Evolutionary conservation across 2,888 invertebrate genomes (phyloP).

Genomic region (Ectemnius continuus): DNA sequence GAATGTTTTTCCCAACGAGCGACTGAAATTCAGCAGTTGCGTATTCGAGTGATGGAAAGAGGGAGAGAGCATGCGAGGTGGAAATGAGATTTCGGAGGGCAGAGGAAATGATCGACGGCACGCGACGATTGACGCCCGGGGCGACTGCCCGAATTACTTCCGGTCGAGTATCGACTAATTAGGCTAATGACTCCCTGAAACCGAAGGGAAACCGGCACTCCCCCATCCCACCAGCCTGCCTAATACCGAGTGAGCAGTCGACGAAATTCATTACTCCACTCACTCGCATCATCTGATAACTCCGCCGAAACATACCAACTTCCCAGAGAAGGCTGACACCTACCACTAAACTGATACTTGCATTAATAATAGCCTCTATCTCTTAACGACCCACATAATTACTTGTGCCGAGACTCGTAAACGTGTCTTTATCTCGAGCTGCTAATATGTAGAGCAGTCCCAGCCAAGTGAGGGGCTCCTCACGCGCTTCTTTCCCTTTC

Average conservation of each 20-base stretch:
- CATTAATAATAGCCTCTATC: constrained; percentile 53
- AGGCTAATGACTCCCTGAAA: constrained; percentile 54
- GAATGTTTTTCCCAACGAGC: too few relatives aligned
- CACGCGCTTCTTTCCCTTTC: too few relatives aligned
- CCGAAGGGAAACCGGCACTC: constrained; percentile 13
- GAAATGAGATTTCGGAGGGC: constrained; percentile 44
- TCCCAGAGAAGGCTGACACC: too few relatives aligned
- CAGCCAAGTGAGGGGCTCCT: too few relatives aligned
- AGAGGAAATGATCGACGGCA: constrained; percentile 45
- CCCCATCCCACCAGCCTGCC: constrained; percentile 4
- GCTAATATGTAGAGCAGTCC: constrained; percentile 58
- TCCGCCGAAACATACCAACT: background rate
- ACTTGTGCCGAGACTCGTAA: constrained; percentile 53
- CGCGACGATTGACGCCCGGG: constrained; percentile 46
- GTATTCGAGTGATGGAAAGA: too few relatives aligned
- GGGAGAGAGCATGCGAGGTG: background rate
- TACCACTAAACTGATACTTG: constrained; percentile 47
- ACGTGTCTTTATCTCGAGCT: too few relatives aligned
- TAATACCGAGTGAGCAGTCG: background rate
- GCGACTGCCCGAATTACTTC: constrained; percentile 49
- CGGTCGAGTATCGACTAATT: constrained; percentile 52
- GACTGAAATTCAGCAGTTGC: too few relatives aligned
- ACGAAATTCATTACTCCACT: constrained; percentile 1
- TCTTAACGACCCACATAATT: constrained; percentile 49
- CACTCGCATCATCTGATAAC: background rate